Evolutionary conservation across 2,113 vertebrate genomes (phyloP), one percentile per base, ranked within the genome.

Genomic region (Psephotus haematonotus): DNA sequence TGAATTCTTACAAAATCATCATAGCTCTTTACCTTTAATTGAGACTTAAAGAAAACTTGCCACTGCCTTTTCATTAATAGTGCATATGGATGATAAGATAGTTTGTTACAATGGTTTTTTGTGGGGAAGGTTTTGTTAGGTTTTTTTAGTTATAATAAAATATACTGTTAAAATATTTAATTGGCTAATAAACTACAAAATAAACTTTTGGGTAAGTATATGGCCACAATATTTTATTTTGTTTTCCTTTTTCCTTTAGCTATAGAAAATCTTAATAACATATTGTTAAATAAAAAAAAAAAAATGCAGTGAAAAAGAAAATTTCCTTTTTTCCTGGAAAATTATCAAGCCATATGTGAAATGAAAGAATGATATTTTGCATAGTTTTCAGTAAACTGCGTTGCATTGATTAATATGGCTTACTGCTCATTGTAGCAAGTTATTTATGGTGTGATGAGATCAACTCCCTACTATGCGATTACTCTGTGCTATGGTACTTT

Each of bases 11-110:
- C 69, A 71, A 92, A 84, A 93, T 49, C 63, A 52, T 87, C 88
- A 72, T 19, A 92, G 70, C 86, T 65, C 63, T 28, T 93, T 88
- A 90, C 49, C 52, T 88, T 92, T 83, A 92, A 83, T 29, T 89
- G 78, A 76, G 31, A 69, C 9, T 41, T 79, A 78, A 91, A 88
- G 70, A 57, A 85, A 14, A 6, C 2, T 80, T 82, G 53, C 8
- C 10, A 63, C 7, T 72, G 13, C 7, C 17, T 83, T 90, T 89
- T 88, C 72, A 65, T 82, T 91, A 92, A n/a, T 46, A 71, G 11
- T 43, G 19, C 78, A 9, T 35, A 11, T 27, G 25, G 13, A 27
- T 3, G 7, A 13, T 35, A 87, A 81, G 23, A 70, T 14, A 82
- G 13, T 65, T 88, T 60, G 12, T 76, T 82, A 11, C 16, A 59